A percentile compares a stretch with the other conserved stretches of the same genome.
phyloP scores from a whole-genome alignment of 1,140 invertebrate species.

The Trachymyrmex cornetzi region DNA sequence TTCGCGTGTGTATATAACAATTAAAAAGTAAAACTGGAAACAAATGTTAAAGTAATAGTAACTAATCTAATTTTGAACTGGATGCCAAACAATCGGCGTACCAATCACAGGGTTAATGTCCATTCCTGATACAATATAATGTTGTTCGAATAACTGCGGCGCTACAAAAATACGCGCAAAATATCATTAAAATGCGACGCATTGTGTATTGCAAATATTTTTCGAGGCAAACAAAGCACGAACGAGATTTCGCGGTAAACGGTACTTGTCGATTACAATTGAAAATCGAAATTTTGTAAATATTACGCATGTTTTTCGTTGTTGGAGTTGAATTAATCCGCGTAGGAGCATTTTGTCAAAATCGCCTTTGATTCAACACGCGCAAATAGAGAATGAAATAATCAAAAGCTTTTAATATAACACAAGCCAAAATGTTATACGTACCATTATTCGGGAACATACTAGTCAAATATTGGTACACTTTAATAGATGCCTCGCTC shows the following conservation, averaged over 20 bases:
- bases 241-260: conserved; percentile 36
- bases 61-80: conserved; percentile 42
- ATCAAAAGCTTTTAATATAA: conserved; percentile 56
- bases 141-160: not conserved
- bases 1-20: conserved; percentile 19
- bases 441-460: conserved; percentile 41
- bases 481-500: conserved; percentile 60
- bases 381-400: conserved; percentile 39
- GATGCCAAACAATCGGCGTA: conserved; percentile 8
- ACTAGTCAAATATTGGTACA: conserved; percentile 69
- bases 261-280: conserved; percentile 51
- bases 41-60: not conserved
- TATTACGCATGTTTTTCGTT: conserved; percentile 32
- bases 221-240: conserved; percentile 13
- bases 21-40: conserved; percentile 9
- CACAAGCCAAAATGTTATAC: conserved; percentile 36
- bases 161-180: conserved; percentile 41
- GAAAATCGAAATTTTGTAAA: conserved; percentile 50
- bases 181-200: conserved; percentile 21
- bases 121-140: conserved; percentile 37
- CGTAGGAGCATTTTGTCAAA: conserved; percentile 35
- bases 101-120: conserved; percentile 47
- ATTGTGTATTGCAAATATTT: conserved; percentile 29
- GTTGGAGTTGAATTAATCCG: conserved; percentile 32
- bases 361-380: conserved; percentile 47